These are phyloP conservation scores for Apodemus sylvaticus DNA, from an alignment of 2,113 vertebrate genomes.

Conservation along the genomic window DNA sequence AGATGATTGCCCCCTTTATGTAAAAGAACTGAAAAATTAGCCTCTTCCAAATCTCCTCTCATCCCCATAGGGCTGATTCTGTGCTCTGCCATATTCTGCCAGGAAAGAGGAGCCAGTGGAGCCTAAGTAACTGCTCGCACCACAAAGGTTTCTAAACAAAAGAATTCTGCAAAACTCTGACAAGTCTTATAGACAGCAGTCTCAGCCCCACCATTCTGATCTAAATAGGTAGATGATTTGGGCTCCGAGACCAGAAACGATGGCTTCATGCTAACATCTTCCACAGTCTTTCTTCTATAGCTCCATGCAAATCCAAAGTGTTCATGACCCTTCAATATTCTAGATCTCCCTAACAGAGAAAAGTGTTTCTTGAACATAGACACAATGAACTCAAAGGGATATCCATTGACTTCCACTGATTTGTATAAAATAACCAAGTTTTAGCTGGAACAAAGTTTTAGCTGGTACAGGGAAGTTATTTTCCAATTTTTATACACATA, in stretches of 20 bases:
- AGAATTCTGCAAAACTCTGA: not conserved
- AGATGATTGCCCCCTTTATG: conserved; percentile 67
- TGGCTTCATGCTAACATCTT: not conserved
- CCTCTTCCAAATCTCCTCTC: not conserved
- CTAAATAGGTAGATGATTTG: not conserved
- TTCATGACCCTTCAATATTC: not conserved
- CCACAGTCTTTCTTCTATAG: not conserved
- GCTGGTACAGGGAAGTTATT: not conserved
- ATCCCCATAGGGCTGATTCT: not conserved
- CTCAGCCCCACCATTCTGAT: not conserved
- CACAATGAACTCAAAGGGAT: not conserved
- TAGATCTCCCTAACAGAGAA: not conserved
- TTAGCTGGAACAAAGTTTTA: not conserved
- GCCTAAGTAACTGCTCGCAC: not conserved
- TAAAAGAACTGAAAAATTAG: conserved; percentile 66
- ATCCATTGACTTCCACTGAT: not conserved
- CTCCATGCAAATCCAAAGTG: not conserved
- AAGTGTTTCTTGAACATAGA: not conserved
- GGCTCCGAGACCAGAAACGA: not conserved
- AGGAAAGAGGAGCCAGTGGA: not conserved
- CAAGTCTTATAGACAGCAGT: not conserved
- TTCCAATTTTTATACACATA: not conserved
- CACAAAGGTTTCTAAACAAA: not conserved
- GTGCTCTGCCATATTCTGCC: not conserved
- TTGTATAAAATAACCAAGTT: not conserved